Evolutionary conservation across 2,797 vertebrate species (phyloP), one percentile per base, ranked within the genome.

Genomic region (Melanotaenia parkinsoni): DNA sequence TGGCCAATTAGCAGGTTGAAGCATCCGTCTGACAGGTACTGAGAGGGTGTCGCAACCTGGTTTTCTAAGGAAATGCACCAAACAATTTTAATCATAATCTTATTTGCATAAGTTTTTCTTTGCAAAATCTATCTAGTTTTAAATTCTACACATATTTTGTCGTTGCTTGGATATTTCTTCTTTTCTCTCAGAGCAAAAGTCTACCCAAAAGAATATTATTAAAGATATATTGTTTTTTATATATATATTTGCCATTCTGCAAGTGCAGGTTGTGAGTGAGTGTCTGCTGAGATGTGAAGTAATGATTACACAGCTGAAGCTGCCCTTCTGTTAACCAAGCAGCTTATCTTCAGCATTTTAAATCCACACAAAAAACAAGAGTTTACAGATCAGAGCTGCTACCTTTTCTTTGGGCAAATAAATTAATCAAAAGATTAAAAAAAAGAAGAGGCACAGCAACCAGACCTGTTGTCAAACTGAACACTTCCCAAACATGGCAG

Each of bases 1-100:
- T 79, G 83, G 81, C 88, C 83, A 91, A 90, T 90, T 93, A 92
- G 81, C 78, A 72, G 87, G 87, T 87, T 86, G 88, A 88, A 82
- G 73, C 80, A 87, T 88, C 72, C 77, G 50, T 66, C 72, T 73
- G 80, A 72, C 14, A 57, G 60, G 72, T 35, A 61, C 28, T 67
- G 60, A 67, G 61, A 67, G 51, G 57, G 54, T 60, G 58, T 72
- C 74, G 58, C 63, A 66, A 58, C 4, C 47, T 67, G 64, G 3
- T 43, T 77, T 78, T 76, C 62, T 73, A 64, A 79, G 79, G 63
- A 84, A 70, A 71, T 67, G 38, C 33, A 67, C 69, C 58, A 60
- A 79, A 10, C 71, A 56, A 67, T 75, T 84, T 56, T 32, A 76
- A 72, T 72, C 32, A 24, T 16, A 80, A 66, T 67, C 35, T 22